Conservation (phyloP, 2,113 vertebrate species). For the Upupa epops region DNA sequence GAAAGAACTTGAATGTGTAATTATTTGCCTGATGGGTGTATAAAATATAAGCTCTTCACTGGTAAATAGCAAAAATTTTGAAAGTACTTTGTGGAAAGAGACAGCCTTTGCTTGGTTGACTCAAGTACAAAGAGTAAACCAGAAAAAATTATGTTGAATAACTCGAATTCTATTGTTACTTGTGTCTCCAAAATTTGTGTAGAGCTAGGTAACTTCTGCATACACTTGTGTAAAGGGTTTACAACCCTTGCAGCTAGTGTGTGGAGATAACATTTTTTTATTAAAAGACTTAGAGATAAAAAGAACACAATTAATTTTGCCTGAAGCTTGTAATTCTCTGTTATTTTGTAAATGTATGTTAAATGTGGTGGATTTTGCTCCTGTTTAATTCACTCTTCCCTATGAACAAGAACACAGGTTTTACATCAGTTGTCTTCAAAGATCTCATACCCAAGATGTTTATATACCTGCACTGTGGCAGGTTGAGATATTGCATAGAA, state of each 20-base stretch:
- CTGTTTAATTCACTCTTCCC: not conserved
- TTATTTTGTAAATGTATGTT: not conserved
- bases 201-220: not conserved
- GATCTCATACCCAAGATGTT: not conserved
- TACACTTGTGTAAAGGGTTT: not conserved
- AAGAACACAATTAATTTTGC: not conserved
- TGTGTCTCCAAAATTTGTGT: not conserved
- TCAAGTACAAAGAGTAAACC: not conserved
- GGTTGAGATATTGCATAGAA: not conserved
- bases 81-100: not conserved
- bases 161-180: not conserved
- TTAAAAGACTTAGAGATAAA: not conserved
- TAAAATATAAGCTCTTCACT: not conserved
- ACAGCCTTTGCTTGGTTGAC: not conserved
- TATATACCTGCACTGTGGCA: not conserved
- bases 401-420: not conserved
- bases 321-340: not conserved
- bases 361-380: not conserved
- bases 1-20: not conserved
- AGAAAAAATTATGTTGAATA: not conserved
- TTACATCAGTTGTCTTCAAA: not conserved
- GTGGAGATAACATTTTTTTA: not conserved
- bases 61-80: not conserved
- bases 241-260: not conserved
- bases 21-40: not conserved